Evolutionary conservation across 1,140 invertebrate species (phyloP), one percentile per base, ranked within the genome.

Genomic region (Paralvinella palmiformis): DNA sequence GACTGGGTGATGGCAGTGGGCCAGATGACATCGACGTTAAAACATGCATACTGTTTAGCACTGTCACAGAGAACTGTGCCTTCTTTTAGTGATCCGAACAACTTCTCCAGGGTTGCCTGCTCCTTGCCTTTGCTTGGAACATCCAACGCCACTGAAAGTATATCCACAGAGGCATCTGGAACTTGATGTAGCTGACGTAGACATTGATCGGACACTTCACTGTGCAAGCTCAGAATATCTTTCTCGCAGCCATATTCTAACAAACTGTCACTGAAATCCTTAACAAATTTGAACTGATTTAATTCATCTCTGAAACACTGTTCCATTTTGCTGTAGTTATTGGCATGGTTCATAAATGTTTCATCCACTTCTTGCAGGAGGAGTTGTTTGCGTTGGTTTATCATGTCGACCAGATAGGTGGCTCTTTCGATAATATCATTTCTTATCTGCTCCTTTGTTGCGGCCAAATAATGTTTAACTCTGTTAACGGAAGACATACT

Each of bases 11-110:
- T 32, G 32, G 33, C 44, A 15, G 24, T 41, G 7, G 58, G 58
- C 58, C 58, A 60, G 1, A 17, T 60, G 5, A 60, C 33, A 24
- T 45, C 58, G 36, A 60, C 32, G 41, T 60, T 45, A 20, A 60
- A 60, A n/a, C n/a, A 41, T 45, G 33, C 20, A 35, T 41, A 17
- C 33, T n/a, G 13, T 27, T 60, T 22, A 20, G 24, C 58, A 20
- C 22, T 24, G 22, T 20, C 35, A 33, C 58, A 60, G 41, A 7
- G 20, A 33, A 60, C 35, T 17, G 24, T 37, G 20, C 58, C 58
- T 33, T 60, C 20, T 24, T 27, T 22, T 24, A 60, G 35, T 3
- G 35, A 29, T 7, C 58, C 58, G 32, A 60, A 60, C 35, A 60
- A 45, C 22, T 60, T 60, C 41, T 41, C 35, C 24, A 60, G 32